Evolutionary conservation across 2,888 invertebrate species (phyloP).

Genomic region (Erynnis tages): DNA sequence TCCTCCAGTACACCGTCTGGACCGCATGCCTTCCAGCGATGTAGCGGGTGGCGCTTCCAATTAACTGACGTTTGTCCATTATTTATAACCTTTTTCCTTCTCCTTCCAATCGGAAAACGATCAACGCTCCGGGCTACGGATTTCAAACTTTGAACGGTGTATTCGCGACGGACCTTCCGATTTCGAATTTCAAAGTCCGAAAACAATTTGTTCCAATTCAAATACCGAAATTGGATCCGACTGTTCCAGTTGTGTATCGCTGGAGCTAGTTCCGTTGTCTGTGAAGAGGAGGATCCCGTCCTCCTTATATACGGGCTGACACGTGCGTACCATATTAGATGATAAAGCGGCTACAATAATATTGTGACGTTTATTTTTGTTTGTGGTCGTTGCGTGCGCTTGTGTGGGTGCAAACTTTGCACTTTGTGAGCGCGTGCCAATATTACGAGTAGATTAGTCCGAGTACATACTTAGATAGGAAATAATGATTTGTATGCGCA

Average conservation of each 20-base stretch:
- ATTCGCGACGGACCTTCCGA: slow-evolving; percentile 64
- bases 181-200: slow-evolving; percentile 19
- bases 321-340: slow-evolving; percentile 29
- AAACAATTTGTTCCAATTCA: slow-evolving; percentile 13
- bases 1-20: slow-evolving; percentile 89
- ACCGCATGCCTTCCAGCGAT: slow-evolving; percentile 87
- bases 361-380: slow-evolving; percentile 37
- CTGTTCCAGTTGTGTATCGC: slow-evolving; percentile 19
- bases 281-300: slow-evolving; percentile 49
- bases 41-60: slow-evolving; percentile 86
- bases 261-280: slow-evolving; percentile 33
- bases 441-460: slow-evolving; percentile 11
- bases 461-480: slow-evolving; percentile 7
- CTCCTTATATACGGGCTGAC: slow-evolving; percentile 39
- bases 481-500: slow-evolving; percentile 2
- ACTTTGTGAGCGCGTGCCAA: slow-evolving; percentile 56
- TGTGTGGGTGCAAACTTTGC: slow-evolving; percentile 57
- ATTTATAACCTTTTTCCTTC: slow-evolving; percentile 8
- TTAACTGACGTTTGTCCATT: slow-evolving; percentile 79
- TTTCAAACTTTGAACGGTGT: slow-evolving; percentile 29
- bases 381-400: slow-evolving; percentile 31
- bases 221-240: slow-evolving; percentile 21
- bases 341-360: slow-evolving; percentile 8
- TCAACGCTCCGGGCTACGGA: slow-evolving; percentile 23
- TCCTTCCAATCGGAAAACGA: slow-evolving; percentile 3